Conservation (phyloP, 2,113 vertebrate species). For the Ahaetulla prasina region DNA sequence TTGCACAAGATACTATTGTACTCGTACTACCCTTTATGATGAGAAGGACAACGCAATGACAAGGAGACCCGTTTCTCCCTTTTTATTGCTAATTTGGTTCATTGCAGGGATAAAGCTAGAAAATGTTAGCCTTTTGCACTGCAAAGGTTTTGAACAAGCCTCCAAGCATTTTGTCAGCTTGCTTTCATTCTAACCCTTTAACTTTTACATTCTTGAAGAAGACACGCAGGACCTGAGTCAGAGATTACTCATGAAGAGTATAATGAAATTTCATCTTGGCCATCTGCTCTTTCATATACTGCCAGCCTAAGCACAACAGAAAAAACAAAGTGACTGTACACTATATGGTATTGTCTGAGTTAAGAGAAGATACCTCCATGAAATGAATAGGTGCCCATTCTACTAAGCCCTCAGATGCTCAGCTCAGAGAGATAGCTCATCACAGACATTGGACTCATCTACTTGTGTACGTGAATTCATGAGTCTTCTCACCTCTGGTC, state of each 20-base stretch:
- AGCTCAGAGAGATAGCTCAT: background rate
- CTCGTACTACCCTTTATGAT: background rate
- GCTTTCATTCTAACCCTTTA: slow-evolving; percentile 25
- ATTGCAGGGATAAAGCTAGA: background rate
- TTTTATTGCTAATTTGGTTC: slow-evolving; percentile 30
- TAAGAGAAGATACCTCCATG: background rate
- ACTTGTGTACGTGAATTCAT: background rate
- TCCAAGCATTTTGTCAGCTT: background rate
- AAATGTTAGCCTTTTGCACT: slow-evolving; percentile 16
- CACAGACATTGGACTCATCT: background rate
- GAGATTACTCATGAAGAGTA: background rate
- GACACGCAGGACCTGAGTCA: slow-evolving; percentile 21
- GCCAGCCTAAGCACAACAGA: slow-evolving; percentile 30
- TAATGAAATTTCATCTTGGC: slow-evolving; percentile 23
- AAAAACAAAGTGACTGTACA: slow-evolving; percentile 12
- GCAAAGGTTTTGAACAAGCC: background rate
- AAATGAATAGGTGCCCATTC: background rate
- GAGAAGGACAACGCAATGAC: background rate
- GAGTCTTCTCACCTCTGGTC: background rate
- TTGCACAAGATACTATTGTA: background rate
- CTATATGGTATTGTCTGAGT: slow-evolving; percentile 11
- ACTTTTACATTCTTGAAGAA: slow-evolving; percentile 37
- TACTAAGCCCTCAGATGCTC: background rate
- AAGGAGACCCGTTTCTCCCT: background rate
- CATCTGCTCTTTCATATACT: slow-evolving; percentile 16